phyloP scores from a whole-genome alignment of 2,113 vertebrate genomes.

The Sceloporus tristichus region DNA sequence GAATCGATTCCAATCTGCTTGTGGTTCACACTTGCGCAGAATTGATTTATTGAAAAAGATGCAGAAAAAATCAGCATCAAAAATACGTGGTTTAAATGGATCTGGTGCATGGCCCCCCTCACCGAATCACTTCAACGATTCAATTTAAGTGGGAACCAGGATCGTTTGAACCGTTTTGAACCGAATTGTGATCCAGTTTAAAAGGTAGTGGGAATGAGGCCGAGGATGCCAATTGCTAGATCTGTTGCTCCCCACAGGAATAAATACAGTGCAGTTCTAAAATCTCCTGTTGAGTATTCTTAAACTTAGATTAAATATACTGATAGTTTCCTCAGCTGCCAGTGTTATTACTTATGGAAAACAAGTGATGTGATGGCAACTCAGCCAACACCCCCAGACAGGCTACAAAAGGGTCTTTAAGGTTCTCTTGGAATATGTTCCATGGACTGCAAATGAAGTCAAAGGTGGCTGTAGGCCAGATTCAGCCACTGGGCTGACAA shows the following conservation, averaged over 20 bases:
- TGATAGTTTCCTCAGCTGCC: not conserved
- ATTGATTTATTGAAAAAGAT: no score
- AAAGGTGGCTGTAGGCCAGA: not conserved
- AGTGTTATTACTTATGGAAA: not conserved
- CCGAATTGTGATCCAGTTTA: no score
- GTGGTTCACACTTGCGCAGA: no score
- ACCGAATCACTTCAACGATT: no score
- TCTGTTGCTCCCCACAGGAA: not conserved
- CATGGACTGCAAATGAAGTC: not conserved
- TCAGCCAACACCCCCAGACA: not conserved
- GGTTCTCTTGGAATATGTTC: conserved; percentile 20
- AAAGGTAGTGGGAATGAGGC: no score
- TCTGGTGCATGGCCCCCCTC: no score
- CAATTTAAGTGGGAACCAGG: no score
- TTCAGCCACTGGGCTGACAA: conserved; percentile 1
- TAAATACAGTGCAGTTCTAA: not conserved
- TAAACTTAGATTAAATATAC: not conserved
- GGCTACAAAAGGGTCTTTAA: not conserved
- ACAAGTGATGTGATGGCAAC: not conserved
- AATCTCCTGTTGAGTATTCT: not conserved
- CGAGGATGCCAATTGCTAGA: not conserved
- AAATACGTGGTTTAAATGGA: no score
- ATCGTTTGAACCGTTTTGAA: no score
- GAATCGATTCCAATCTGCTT: no score
- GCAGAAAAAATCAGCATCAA: no score